Percentiles rank a stretch among this genome's conserved stretches.
Conservation (phyloP, 2,797 vertebrate genomes). For the Mycteria americana region DNA sequence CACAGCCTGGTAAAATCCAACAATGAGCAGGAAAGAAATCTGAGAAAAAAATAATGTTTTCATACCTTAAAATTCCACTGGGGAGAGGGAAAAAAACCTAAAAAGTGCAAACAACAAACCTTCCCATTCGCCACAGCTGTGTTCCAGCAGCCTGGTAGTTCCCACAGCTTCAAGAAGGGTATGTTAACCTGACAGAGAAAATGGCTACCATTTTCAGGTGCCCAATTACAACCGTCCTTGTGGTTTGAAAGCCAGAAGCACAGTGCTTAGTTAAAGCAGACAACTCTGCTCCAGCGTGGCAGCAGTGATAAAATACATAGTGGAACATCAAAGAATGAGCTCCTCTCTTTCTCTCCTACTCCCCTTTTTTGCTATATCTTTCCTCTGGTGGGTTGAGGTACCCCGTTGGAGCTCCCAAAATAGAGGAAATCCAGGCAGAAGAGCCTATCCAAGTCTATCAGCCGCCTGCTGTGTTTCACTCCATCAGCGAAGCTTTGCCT, state of each 20-base stretch:
- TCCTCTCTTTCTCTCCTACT: constrained; percentile 10
- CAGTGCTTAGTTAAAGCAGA: not conserved
- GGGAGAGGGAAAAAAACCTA: not conserved
- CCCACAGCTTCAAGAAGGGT: not conserved
- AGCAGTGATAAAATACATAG: constrained; percentile 20
- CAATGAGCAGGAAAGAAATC: not conserved
- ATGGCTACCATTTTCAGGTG: not conserved
- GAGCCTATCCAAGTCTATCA: constrained; percentile 30
- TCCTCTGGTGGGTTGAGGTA: constrained; percentile 21
- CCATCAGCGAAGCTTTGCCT: constrained; percentile 2
- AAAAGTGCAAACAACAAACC: not conserved
- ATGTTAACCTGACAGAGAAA: constrained; percentile 9
- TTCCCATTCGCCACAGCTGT: not conserved
- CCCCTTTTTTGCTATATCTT: constrained; percentile 40
- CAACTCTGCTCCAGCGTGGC: constrained; percentile 8
- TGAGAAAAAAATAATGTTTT: not conserved
- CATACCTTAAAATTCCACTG: not conserved
- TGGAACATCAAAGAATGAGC: not conserved
- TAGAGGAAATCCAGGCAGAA: constrained; percentile 45
- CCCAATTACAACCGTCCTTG: not conserved
- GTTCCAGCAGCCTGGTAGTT: not conserved
- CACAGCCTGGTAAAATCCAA: constrained; percentile 5
- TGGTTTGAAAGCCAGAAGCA: constrained; percentile 3
- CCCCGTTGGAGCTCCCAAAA: constrained; percentile 47
- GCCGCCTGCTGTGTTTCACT: not conserved